Conservation (phyloP, 2,797 vertebrate genomes). For the Falco concolor region DNA sequence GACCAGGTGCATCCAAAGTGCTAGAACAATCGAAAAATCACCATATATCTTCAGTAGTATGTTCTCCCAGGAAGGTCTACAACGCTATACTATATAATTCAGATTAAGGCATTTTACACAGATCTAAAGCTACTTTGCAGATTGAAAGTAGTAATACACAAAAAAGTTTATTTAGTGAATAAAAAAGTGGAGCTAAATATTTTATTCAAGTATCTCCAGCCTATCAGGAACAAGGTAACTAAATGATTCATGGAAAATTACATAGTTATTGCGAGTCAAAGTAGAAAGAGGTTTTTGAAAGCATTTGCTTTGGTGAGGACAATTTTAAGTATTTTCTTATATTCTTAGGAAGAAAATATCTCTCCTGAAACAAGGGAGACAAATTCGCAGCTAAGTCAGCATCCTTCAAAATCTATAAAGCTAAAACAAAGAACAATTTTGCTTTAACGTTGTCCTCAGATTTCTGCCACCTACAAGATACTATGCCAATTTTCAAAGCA, state of each 20-base stretch:
- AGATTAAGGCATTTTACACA: neutral
- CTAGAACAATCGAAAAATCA: neutral
- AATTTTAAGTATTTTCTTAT: neutral
- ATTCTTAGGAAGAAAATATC: neutral
- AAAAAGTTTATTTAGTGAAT: neutral
- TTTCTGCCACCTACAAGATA: neutral
- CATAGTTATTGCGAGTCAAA: neutral
- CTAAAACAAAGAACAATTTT: neutral
- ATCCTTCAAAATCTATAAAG: neutral
- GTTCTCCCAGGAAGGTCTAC: neutral
- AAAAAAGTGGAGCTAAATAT: neutral
- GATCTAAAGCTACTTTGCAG: neutral
- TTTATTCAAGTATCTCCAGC: neutral
- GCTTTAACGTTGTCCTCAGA: neutral
- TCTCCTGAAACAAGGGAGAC: neutral
- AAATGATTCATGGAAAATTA: neutral
- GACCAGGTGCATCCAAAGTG: neutral
- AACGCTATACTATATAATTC: neutral
- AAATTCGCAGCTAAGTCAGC: neutral
- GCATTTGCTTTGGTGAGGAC: neutral
- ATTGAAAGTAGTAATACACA: neutral
- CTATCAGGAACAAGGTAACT: neutral
- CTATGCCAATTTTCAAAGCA: neutral
- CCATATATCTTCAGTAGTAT: neutral
- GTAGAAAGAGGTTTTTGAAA: neutral